Base-by-base conservation (phyloP, 2,888 invertebrate genomes). In the Eudemis profundana region DNA sequence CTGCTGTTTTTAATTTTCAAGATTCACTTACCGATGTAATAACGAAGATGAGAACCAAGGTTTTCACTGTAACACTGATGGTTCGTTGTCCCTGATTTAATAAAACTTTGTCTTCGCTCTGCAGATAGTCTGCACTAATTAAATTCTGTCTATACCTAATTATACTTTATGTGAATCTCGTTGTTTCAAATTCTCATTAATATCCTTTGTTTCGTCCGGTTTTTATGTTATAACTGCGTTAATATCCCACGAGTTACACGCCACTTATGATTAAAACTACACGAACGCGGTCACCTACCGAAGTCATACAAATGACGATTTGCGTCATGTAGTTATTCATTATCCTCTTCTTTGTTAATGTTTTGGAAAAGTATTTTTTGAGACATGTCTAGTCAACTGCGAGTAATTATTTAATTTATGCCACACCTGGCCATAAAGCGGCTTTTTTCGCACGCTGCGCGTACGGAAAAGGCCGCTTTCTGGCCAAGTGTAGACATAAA, bases 251-350 rank as follows among this genome's bases (percentile, higher is more conserved):
- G n/a, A 7, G 27, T 5, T 19, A 47, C 23, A 42, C 42, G 17
- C 10, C 53, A 15, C 12, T 12, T 40, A 42, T 17, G 23, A 17
- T 14, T 15, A 14, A 40, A 23, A 40, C 36, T 21, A 21, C 23
- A 53, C 51, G n/a, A 38, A 40, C 15, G 4, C 27, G 40, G 23
- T 40, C 17, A 56, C 1, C 56, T 12, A 15, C 27, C 42, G 44
- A 51, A 51, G 61, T 21, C 50, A 40, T 60, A 49, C 17, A 49
- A 50, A 27, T 42, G 38, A 19, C 14, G 10, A 8, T 21, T 2
- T 53, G 38, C 53, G 53, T 53, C 38, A 53, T 17, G n/a, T n/a
- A n/a, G n/a, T 17, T 17, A n/a, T 33, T 50, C 17, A n/a, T 12
- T 50, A 50, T 3, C 49, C 14, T 14, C 1, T 8, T 14, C 8